Conservation (phyloP, 2,113 vertebrate genomes). For the Bucco capensis region DNA sequence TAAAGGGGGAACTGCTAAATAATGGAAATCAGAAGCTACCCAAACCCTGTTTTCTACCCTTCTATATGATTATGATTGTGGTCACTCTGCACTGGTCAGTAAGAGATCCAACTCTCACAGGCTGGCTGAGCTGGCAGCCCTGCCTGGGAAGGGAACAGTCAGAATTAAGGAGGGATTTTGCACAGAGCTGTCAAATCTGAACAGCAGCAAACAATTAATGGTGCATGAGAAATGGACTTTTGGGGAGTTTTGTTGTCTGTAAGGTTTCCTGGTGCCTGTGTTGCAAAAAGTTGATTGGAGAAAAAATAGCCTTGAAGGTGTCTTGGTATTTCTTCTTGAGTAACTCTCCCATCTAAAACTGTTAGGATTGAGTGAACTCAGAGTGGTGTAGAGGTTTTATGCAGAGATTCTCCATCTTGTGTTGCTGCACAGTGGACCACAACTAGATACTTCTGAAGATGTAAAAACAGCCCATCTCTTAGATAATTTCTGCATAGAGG, state of each 20-base stretch:
- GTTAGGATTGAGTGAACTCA: background rate
- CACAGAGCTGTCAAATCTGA: background rate
- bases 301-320: background rate
- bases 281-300: background rate
- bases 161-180: background rate
- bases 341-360: background rate
- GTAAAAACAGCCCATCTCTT: background rate
- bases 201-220: background rate
- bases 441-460: background rate
- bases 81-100: background rate
- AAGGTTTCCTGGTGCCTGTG: background rate
- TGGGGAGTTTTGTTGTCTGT: background rate
- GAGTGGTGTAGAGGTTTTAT: background rate
- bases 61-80: background rate
- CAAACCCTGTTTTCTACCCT: background rate
- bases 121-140: background rate
- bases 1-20: background rate
- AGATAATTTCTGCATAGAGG: background rate
- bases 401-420: background rate
- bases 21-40: background rate
- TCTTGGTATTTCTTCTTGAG: background rate
- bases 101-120: background rate
- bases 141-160: background rate
- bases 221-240: background rate
- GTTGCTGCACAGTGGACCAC: background rate